Base-by-base conservation (phyloP, 2,797 vertebrate species). In the Fistularia tabacaria region DNA sequence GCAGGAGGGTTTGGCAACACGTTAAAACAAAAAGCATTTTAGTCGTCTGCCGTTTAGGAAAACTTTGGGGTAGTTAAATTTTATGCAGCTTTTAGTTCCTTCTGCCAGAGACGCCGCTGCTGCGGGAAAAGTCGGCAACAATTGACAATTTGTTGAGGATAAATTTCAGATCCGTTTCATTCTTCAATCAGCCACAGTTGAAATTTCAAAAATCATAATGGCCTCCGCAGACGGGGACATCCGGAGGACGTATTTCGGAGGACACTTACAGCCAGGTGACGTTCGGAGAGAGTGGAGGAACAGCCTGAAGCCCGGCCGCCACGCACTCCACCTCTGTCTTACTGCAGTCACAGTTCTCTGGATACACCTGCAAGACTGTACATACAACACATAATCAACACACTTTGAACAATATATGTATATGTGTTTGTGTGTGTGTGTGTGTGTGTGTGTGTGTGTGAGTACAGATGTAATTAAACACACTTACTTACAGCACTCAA, bases 401-500 rank as follows among this genome's bases (percentile, higher is more conserved):
- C 40, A 51, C 49, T 49, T 51, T 36, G 7, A 51, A 51, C 59
- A 38, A 44, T 38, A 54, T n/a, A 39, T 15, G 56, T 8, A 49
- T 54, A 61, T 6, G 36, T 36, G 5, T 5, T 2, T 25, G 5
- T 25, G 25, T 25, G 25, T 25, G 25, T 25, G 25, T 25, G 25
- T 40, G 25, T 3, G 25, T 25, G 25, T 25, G 25, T 25, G 25
- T 25, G 25, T 25, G 25, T 46, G 3, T 46, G 9, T 1, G 61
- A 1, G 45, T 46, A 46, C 25, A 36, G 9, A 25, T 9, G 9
- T 4, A 9, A 11, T 3, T 15, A 48, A 48, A 54, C 71, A 88
- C 73, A 63, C 37, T 59, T 59, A 91, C 91, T 92, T 90, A 93
- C 90, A 84, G 54, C 92, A 93, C 57, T 91, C 86, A 42, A 85